A percentile compares a stretch with the other conserved stretches of the same genome.
phyloP scores from a whole-genome alignment of 1,140 invertebrate species.

The Microvelia longipes region DNA sequence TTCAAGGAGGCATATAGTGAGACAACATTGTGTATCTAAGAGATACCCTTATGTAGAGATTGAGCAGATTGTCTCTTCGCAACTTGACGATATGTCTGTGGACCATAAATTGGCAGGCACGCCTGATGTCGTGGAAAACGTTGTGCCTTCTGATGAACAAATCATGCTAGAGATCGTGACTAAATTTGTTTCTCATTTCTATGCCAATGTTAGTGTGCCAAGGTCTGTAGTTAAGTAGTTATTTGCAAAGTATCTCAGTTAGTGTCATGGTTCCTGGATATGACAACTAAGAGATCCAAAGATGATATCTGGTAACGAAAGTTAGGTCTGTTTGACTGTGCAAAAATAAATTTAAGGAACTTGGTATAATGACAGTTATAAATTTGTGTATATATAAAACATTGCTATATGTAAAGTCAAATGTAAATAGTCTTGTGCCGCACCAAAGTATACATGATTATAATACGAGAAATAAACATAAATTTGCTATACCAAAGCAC shows the following conservation, averaged over 20 bases:
- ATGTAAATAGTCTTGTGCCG: not conserved
- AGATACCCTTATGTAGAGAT: not conserved
- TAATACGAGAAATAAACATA: no score
- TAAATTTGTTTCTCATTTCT: not conserved
- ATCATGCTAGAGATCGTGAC: not conserved
- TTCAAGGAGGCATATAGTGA: not conserved
- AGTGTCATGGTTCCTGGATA: not conserved
- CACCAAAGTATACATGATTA: no score
- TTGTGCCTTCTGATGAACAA: not conserved
- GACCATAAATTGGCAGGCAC: not conserved
- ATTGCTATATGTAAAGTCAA: not conserved
- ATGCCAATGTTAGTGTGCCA: not conserved
- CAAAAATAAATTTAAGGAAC: not conserved
- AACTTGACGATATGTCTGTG: not conserved
- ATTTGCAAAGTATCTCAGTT: not conserved
- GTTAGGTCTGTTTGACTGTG: not conserved
- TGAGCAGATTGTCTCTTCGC: not conserved
- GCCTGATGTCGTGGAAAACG: not conserved
- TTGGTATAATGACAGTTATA: not conserved
- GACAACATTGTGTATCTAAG: not conserved
- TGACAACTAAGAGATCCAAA: not conserved
- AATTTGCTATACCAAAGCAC: no score
- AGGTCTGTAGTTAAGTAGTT: not conserved
- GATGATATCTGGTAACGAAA: not conserved
- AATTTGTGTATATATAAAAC: not conserved